These are phyloP conservation scores for Argyresthia albistria DNA, from an alignment of 2,888 invertebrate genomes.

Conservation along the genomic window DNA sequence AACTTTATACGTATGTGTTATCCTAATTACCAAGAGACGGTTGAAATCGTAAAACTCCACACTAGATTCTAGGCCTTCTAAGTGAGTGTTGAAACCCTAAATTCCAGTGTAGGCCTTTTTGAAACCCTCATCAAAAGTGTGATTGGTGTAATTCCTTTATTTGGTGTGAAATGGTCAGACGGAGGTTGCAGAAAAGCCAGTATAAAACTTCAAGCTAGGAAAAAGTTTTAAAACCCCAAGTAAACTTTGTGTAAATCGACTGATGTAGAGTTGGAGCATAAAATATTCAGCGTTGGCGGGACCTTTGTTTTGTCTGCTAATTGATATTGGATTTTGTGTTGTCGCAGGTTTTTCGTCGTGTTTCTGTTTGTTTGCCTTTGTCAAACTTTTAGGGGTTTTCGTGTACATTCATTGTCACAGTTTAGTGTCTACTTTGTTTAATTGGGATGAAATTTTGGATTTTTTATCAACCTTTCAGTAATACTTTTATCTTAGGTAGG, in stretches of 20 bases:
- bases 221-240: constrained; percentile 69
- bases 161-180: constrained; percentile 48
- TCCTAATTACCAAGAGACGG: no score
- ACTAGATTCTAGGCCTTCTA: no score
- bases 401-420: neutral
- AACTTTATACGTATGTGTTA: no score
- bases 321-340: constrained; percentile 47
- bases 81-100: constrained; percentile 22
- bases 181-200: constrained; percentile 30
- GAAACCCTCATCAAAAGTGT: constrained; percentile 64
- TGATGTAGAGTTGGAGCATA: constrained; percentile 35
- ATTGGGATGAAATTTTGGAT: no score
- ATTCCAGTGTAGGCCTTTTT: constrained; percentile 51
- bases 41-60: no score
- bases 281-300: constrained; percentile 41
- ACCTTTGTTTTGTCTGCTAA: constrained; percentile 40
- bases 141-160: constrained; percentile 64
- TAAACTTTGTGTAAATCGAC: constrained; percentile 48
- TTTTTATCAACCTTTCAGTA: no score
- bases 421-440: neutral
- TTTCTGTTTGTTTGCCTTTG: neutral
- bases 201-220: constrained; percentile 37
- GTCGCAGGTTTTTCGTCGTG: constrained; percentile 9
- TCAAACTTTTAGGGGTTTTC: neutral
- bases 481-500: no score